These are phyloP conservation scores for Muscicapa striata DNA, from an alignment of 2,797 vertebrate genomes.

Conservation along the genomic window DNA sequence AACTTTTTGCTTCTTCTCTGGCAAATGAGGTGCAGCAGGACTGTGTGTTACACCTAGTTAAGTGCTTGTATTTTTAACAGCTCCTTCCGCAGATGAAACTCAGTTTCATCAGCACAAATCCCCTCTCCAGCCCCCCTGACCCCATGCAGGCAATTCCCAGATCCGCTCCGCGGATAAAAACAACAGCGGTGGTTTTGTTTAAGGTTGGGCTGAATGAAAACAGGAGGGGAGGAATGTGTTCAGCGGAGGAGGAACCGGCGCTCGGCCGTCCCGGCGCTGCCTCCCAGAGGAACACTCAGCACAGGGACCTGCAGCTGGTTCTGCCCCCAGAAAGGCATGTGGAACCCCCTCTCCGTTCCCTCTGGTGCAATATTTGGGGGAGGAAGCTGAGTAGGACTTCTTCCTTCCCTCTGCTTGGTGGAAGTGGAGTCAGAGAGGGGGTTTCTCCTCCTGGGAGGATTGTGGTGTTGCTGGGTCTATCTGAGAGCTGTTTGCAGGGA, in stretches of 20 bases:
- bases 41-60: neutral
- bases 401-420: neutral
- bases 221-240: conserved; percentile 26
- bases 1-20: neutral
- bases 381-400: fast-evolving
- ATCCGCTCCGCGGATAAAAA: fast-evolving
- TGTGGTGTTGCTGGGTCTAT: neutral
- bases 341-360: neutral
- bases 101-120: neutral
- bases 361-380: neutral
- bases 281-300: neutral
- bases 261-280: neutral
- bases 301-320: neutral
- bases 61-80: neutral
- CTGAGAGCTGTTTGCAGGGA: fast-evolving
- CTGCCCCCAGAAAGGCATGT: neutral
- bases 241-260: neutral
- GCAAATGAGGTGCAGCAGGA: neutral
- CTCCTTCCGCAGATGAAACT: neutral
- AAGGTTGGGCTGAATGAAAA: conserved; percentile 34
- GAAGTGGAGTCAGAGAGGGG: neutral
- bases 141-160: neutral
- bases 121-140: neutral
- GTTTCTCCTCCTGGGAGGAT: neutral
- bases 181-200: neutral